Evolutionary conservation across 2,113 vertebrate genomes (phyloP), one percentile per base, ranked within the genome.

Genomic region (Notothenia rossii): DNA sequence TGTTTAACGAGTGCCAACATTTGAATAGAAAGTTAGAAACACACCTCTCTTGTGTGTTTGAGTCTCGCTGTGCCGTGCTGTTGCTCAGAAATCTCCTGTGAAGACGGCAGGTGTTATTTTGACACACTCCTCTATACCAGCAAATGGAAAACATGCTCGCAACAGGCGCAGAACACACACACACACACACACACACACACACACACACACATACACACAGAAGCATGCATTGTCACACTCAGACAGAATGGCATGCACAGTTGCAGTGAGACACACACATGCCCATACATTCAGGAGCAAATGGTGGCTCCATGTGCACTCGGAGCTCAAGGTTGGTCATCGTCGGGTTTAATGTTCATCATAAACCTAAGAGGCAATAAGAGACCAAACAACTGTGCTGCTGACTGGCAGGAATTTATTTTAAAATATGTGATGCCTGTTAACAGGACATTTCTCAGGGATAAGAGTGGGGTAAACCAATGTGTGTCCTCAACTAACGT

Each of bases 71-170:
- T 9, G 55, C n/a, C 25, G 4, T 14, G 50, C 59, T 67, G 63
- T 18, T 64, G 66, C 65, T 76, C 58, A 49, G 14, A 72, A 77
- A 78, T 51, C 70, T 79, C 76, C 54, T 58, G 73, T 70, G 75
- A 88, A 55, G 75, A 56, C 10, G 22, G 61, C 86, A 75, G 81
- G 86, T 86, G 87, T 84, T 80, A 51, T 79, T 86, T 64, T 69
- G 58, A 85, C 87, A 62, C 65, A 71, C 55, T 71, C 70, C 64
- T 68, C 70, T 1, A 74, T 58, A 66, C 54, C 36, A 11, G 56
- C 79, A 78, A 75, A 88, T 64, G 48, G 49, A 72, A 68, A 68
- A 71, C 58, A 7, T 17, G 1, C 53, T 50, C 12, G 0, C 43
- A 68, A 77, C 80, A 81, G 59, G 43, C 50, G 9, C 33, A 40